Evolutionary conservation across 92 coral and sea anemone species (phyloP).

Genomic region (Siderastrea radians): DNA sequence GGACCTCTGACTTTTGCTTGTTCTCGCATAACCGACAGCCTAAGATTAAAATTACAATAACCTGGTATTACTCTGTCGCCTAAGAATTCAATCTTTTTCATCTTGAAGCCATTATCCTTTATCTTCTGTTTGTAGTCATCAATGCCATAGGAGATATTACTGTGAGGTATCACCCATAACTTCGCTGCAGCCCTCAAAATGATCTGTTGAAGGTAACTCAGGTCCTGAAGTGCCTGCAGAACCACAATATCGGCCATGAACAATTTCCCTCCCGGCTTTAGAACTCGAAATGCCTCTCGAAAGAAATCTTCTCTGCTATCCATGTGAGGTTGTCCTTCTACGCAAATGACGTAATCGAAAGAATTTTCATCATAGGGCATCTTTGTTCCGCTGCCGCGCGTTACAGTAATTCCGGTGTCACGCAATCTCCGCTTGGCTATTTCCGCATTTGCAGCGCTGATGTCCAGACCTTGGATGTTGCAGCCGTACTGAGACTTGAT

Average conservation of each 20-base stretch:
- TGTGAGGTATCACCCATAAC: slow-evolving; percentile 32
- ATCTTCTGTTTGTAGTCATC: too few species aligned
- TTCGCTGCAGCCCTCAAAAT: not conserved
- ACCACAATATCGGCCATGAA: slow-evolving; percentile 46
- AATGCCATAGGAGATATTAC: slow-evolving; percentile 32
- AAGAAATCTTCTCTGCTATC: too few species aligned
- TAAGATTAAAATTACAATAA: slow-evolving; percentile 28
- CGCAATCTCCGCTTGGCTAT: slow-evolving; percentile 57
- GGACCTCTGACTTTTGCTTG: slow-evolving; percentile 68
- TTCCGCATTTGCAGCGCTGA: slow-evolving; percentile 48
- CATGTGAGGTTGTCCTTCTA: slow-evolving; percentile 11
- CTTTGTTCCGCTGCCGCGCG: too few species aligned
- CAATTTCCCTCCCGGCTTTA: slow-evolving; percentile 65
- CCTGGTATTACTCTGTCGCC: too few species aligned
- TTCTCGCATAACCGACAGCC: slow-evolving; percentile 45
- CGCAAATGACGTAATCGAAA: slow-evolving; percentile 55
- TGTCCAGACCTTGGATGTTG: slow-evolving; percentile 6
- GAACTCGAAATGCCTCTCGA: slow-evolving; percentile 34
- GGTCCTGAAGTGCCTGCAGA: slow-evolving; percentile 15
- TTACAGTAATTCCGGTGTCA: slow-evolving; percentile 5
- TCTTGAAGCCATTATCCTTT: too few species aligned
- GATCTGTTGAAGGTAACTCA: not conserved
- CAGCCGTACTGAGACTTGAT: too few species aligned
- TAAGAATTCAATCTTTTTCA: too few species aligned
- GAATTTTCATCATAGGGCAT: not conserved